phyloP scores from a whole-genome alignment of 2,113 vertebrate species.

The Arvicanthis niloticus region DNA sequence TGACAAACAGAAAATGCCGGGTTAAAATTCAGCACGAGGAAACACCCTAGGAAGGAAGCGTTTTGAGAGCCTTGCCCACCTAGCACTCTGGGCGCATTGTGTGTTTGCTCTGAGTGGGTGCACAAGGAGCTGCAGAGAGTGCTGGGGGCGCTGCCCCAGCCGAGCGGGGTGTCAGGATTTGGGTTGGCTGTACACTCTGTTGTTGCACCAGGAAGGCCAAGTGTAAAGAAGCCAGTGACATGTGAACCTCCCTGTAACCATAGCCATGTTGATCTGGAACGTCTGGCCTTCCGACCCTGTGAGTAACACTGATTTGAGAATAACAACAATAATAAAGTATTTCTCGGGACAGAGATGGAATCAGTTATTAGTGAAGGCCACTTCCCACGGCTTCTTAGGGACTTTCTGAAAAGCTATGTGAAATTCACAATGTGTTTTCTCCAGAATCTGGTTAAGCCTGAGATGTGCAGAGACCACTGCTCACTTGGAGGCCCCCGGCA shows the following conservation, averaged over 20 bases:
- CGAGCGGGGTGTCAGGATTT: background rate
- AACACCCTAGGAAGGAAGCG: background rate
- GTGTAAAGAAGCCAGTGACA: background rate
- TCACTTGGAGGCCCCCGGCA: background rate
- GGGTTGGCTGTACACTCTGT: background rate
- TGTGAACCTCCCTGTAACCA: background rate
- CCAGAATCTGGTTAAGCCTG: background rate
- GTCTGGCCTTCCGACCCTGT: background rate
- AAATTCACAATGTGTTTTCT: conserved; percentile 51
- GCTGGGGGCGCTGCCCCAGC: background rate
- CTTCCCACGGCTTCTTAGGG: background rate
- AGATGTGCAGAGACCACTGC: background rate
- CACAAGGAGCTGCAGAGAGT: accelerated
- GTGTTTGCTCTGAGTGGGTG: background rate
- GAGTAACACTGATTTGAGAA: background rate
- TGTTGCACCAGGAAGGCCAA: background rate
- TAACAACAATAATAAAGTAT: background rate
- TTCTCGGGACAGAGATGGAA: background rate
- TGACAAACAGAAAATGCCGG: background rate
- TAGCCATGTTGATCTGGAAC: background rate
- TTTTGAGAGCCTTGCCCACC: background rate
- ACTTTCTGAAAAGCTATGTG: conserved; percentile 14
- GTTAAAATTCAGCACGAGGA: conserved; percentile 9
- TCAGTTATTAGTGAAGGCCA: background rate
- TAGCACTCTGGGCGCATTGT: background rate